Base-by-base conservation (phyloP, 2,888 invertebrate genomes). In the Tholera decimalis region DNA sequence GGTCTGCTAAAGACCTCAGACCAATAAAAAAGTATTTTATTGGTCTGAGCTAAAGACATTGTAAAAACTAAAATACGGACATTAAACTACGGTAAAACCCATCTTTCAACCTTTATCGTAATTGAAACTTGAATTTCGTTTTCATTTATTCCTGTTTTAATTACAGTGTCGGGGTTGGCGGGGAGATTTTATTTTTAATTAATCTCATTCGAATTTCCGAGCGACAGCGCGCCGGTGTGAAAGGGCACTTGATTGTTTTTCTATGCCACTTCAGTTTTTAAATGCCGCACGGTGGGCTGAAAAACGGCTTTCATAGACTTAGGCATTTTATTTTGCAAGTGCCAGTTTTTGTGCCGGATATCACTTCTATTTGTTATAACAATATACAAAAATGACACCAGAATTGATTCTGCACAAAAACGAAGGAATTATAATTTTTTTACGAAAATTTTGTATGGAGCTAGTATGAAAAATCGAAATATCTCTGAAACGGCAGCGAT, bases 171-270 rank as follows among this genome's bases (percentile, higher is more conserved):
- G 60, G 74, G 80, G 84, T 84, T 83, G 84, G 85, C 77, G 78
- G 69, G 73, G 80, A 76, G 85, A 85, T 89, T 89, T 90, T 89
- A 88, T 89, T 91, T 92, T 91, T 91, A 91, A 92, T 93, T 92
- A 93, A 91, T 82, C 87, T 83, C 85, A 83, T 85, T 85, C 84
- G 79, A 66, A 76, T 76, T 72, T 72, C 64, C 65, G 61, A 81
- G 61, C 58, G 64, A 69, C 62, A 81, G 80, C 80, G 77, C 82
- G 78, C 73, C 79, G 72, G 37, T 68, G 82, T 84, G 80, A 78
- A 85, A 83, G 71, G 59, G 80, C 74, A 82, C 83, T 85, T 81
- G 85, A 83, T 83, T 86, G 82, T 79, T 81, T 87, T 83, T 76
- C 74, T 69, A 66, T 68, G 56, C 43, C 53, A 53, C 28, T 66